A percentile compares a stretch with the other conserved stretches of the same genome.
Conservation (phyloP, 2,797 vertebrate species). For the Tolypeutes matacus region DNA sequence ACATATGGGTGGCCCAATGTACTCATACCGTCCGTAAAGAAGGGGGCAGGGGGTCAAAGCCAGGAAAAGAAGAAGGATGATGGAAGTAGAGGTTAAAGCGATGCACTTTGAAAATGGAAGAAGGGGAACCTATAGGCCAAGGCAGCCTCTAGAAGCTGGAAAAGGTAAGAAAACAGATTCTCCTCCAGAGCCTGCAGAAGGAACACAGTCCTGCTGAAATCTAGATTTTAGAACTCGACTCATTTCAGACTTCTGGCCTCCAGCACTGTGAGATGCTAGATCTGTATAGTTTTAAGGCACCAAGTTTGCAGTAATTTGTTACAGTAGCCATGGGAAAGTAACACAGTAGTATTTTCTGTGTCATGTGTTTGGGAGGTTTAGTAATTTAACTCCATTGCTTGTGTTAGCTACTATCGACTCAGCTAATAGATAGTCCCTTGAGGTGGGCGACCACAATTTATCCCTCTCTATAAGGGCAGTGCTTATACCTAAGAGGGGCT, state of each 20-base stretch:
- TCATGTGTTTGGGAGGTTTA: neutral
- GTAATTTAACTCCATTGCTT: rapidly evolving
- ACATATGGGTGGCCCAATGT: neutral
- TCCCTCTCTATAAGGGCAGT: neutral
- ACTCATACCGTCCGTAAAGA: neutral
- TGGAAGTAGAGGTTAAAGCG: rapidly evolving
- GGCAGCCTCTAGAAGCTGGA: neutral
- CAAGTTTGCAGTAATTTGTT: neutral
- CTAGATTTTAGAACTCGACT: neutral
- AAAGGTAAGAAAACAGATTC: neutral
- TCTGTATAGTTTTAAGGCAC: neutral
- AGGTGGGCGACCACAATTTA: too few species aligned
- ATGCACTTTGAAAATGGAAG: neutral
- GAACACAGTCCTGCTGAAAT: neutral
- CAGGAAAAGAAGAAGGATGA: neutral
- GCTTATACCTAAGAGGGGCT: rapidly evolving
- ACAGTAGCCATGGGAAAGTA: neutral
- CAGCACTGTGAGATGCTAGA: neutral
- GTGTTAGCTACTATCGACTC: rapidly evolving
- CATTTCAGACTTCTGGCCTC: neutral
- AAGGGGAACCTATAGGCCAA: neutral
- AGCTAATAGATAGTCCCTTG: neutral
- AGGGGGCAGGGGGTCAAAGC: neutral
- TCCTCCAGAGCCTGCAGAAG: neutral
- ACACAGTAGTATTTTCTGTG: neutral